Base-by-base conservation (phyloP, 2,113 vertebrate species). In the Eurypyga helias region DNA sequence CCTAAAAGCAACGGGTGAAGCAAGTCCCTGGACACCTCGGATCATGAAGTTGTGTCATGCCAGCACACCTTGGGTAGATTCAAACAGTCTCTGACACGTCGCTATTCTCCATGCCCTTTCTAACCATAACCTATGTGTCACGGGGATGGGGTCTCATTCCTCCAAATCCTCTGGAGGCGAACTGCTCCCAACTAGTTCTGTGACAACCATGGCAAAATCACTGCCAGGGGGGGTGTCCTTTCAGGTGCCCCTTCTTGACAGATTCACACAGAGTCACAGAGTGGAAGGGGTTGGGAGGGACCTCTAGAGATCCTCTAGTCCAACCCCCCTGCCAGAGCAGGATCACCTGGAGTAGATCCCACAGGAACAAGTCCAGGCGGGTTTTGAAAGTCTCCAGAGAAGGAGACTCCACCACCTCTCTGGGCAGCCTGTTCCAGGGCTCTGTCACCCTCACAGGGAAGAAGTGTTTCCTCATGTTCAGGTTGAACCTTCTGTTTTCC, bases 41-140 rank as follows among this genome's bases (percentile, higher is more conserved):
- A 55, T 72, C 33, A 24, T 2, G 3, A 64, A 64, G 33, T 19
- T 1, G 0, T 13, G 29, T 36, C 57, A 25, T 2, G 11, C 7
- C 69, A 60, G 55, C 48, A 67, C 66, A 60, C 0, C 2, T 20
- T 14, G 62, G 24, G 55, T 16, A 67, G 45, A 65, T 61, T 83
- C 77, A 81, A 91, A 69, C 19, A 54, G 36, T 31, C 21, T 51
- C 11, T 1, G 6, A 60, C 12, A 26, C 23, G 26, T 17, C 2
- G 2, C 57, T 82, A 4, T 41, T 84, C 45, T 91, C 48, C 4
- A 1, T 33, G 48, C 28, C 33, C 31, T 48, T 69, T 90, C 48
- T 64, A 57, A 73, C 33, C 33, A 29, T 2, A 83, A 75, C 23
- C 51, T 34, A 49, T 0, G 0, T 7, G 5, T 54, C 45, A 31